phyloP scores from a whole-genome alignment of 2,888 invertebrate genomes.

The Eucriotettix oculatus region DNA sequence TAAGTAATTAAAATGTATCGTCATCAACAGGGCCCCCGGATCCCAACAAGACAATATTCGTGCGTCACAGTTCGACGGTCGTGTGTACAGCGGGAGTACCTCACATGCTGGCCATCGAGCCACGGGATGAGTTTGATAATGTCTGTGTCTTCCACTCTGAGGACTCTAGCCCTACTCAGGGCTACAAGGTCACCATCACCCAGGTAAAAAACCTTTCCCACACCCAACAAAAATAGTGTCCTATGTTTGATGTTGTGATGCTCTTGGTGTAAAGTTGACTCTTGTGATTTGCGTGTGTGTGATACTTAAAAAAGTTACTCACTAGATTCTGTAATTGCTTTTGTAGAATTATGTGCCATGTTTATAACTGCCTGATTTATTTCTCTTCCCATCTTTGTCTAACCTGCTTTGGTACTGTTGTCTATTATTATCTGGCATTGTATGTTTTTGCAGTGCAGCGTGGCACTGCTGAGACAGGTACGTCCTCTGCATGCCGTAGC shows the following conservation, averaged over 20 bases:
- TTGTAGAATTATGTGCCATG: too few relatives aligned
- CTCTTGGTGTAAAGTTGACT: too few relatives aligned
- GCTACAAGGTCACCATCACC: slow-evolving; percentile 20
- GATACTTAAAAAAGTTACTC: too few relatives aligned
- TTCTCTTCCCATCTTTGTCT: too few relatives aligned
- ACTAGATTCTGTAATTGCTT: too few relatives aligned
- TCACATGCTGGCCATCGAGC: slow-evolving; percentile 67
- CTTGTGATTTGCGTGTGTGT: too few relatives aligned
- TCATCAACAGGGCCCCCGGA: slow-evolving; percentile 53
- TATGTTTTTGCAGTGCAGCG: not conserved
- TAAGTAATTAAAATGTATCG: not conserved
- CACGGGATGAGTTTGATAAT: slow-evolving; percentile 84
- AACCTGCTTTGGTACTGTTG: too few relatives aligned
- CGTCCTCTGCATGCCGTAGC: not conserved
- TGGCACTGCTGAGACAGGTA: not conserved
- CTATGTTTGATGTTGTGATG: too few relatives aligned
- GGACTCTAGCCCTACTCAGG: slow-evolving; percentile 42
- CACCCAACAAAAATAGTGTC: too few relatives aligned
- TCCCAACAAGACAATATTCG: slow-evolving; percentile 67
- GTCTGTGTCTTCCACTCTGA: slow-evolving; percentile 43
- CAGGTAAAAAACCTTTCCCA: slow-evolving; percentile 2
- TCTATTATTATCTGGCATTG: not conserved
- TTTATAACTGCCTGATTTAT: too few relatives aligned
- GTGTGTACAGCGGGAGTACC: slow-evolving; percentile 64
- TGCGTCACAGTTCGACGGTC: slow-evolving; percentile 67